Conservation (phyloP, 2,888 invertebrate species). For the Choreutis nemorana region DNA sequence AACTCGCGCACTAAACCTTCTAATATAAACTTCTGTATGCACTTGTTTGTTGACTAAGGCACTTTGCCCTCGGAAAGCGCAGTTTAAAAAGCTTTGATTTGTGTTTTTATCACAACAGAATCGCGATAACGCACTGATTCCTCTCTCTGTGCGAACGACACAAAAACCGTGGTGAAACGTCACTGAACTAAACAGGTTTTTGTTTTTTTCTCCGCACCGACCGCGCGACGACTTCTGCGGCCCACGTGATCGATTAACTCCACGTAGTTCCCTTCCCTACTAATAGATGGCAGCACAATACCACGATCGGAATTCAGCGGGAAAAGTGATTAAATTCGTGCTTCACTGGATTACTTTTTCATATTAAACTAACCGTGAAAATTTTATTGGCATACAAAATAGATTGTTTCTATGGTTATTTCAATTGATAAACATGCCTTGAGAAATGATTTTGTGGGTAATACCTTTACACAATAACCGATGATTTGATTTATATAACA, state of each 20-base stretch:
- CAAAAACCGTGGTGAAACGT: conserved; percentile 50
- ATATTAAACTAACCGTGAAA: conserved; percentile 35
- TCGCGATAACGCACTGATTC: conserved; percentile 1
- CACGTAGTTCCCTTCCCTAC: conserved; percentile 17
- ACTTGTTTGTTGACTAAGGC: no score
- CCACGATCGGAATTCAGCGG: conserved; percentile 8
- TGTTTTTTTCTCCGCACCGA: conserved; percentile 30
- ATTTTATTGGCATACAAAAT: conserved; percentile 31
- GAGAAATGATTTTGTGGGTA: no score
- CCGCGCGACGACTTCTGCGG: conserved; percentile 13
- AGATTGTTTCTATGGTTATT: conserved; percentile 9
- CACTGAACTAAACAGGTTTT: conserved; percentile 52
- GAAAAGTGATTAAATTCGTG: conserved; percentile 21
- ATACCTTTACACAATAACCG: no score
- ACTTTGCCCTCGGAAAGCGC: no score
- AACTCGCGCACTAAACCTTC: no score
- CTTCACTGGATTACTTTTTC: conserved; percentile 15
- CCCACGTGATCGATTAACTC: conserved; percentile 38
- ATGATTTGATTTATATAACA: no score
- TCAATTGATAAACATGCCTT: not conserved
- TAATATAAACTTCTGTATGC: no score
- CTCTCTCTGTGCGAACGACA: conserved; percentile 25
- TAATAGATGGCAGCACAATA: conserved; percentile 31
- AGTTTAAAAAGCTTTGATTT: no score
- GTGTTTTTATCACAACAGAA: not conserved